Conservation (phyloP, 2,113 vertebrate genomes). For the Rallus limicola region DNA sequence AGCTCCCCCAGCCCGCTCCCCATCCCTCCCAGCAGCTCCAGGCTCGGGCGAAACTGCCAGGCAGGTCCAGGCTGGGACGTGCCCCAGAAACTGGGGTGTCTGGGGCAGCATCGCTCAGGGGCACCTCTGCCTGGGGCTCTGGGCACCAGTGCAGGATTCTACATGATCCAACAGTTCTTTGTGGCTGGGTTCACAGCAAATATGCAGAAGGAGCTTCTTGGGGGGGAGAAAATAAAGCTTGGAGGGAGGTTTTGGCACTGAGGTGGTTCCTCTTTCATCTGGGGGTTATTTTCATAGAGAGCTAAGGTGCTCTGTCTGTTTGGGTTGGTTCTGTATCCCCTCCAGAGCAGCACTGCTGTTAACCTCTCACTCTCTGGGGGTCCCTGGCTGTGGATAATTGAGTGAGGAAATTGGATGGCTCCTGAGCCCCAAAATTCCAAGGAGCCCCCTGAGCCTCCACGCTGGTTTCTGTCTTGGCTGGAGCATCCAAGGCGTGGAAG, state of each 20-base stretch:
- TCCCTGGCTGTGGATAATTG: not conserved
- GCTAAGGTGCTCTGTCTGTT: not conserved
- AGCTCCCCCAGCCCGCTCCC: not conserved
- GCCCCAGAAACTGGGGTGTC: rapidly evolving
- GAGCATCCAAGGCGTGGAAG: too few relatives aligned
- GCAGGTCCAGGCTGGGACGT: not conserved
- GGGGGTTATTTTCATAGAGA: not conserved
- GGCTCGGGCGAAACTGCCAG: not conserved
- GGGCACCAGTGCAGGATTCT: not conserved
- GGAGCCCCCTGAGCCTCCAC: not conserved
- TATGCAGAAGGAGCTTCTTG: not conserved
- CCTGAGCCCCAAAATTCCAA: rapidly evolving
- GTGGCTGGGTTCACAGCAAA: not conserved
- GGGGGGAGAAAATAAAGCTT: not conserved
- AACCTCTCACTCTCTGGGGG: not conserved
- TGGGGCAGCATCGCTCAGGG: not conserved
- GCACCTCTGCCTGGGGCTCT: not conserved
- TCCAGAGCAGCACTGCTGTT: not conserved
- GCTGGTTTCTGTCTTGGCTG: not conserved
- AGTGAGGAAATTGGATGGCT: not conserved
- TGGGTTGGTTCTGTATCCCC: not conserved
- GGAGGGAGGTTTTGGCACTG: not conserved
- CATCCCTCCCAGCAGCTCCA: rapidly evolving
- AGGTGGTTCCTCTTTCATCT: not conserved
- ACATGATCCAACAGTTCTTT: slow-evolving; percentile 14